A percentile compares a stretch with the other conserved stretches of the same genome.
Conservation (phyloP, 2,888 invertebrate genomes). For the Drosophila subquinaria region DNA sequence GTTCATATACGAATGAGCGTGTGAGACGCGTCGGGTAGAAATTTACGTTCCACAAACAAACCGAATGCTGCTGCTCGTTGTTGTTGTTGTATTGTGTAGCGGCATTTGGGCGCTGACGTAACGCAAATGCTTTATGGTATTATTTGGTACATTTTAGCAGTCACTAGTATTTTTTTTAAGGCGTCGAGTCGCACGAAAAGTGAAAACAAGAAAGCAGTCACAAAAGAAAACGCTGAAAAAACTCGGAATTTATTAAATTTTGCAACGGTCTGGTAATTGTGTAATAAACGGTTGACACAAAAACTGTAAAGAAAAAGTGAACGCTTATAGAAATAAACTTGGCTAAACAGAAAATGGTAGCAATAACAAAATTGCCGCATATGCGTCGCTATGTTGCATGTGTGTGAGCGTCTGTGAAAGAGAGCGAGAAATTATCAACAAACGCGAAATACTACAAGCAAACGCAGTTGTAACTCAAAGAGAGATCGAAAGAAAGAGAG, state of each 20-base stretch:
- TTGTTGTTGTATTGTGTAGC: slow-evolving; percentile 44
- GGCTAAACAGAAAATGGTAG: slow-evolving; percentile 18
- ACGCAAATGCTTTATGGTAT: slow-evolving; percentile 52
- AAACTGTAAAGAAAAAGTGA: slow-evolving; percentile 31
- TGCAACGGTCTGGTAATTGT: slow-evolving; percentile 35
- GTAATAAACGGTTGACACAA: slow-evolving; percentile 32
- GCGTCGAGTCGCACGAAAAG: slow-evolving; percentile 61
- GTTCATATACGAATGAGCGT: slow-evolving; percentile 53
- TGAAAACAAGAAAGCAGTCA: slow-evolving; percentile 63
- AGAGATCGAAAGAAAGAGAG: slow-evolving; percentile 1
- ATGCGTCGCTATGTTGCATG: slow-evolving; percentile 25
- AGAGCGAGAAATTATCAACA: slow-evolving; percentile 34
- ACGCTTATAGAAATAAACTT: slow-evolving; percentile 8
- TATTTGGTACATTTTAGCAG: slow-evolving; percentile 48
- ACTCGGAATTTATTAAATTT: slow-evolving; percentile 27
- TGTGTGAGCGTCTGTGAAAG: slow-evolving; percentile 8
- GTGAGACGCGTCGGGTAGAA: slow-evolving; percentile 37
- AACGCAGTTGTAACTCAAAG: slow-evolving; percentile 33
- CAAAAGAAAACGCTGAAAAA: slow-evolving; percentile 39
- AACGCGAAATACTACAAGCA: slow-evolving; percentile 46
- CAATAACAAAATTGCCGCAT: slow-evolving; percentile 42
- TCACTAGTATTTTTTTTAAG: slow-evolving; percentile 51
- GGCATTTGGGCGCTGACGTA: slow-evolving; percentile 62
- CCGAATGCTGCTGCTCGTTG: slow-evolving; percentile 48
- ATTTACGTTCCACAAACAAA: slow-evolving; percentile 72